Evolutionary conservation across 2,888 invertebrate genomes (phyloP).

Genomic region (Limenitis arthemis): DNA sequence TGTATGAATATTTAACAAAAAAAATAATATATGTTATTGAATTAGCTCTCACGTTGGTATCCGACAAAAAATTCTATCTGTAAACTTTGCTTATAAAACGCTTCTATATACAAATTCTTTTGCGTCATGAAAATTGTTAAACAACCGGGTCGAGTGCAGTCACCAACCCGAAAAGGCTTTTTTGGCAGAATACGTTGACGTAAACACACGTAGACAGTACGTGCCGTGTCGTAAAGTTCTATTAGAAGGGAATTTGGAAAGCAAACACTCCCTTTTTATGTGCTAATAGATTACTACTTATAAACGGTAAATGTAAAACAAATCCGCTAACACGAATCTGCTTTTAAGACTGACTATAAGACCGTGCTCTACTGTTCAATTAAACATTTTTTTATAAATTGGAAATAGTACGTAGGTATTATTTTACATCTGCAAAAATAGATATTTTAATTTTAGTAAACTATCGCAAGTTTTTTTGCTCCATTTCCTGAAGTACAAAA

Average conservation of each 20-base stretch:
- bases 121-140: slow-evolving; percentile 46
- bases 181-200: slow-evolving; percentile 36
- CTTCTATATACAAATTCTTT: slow-evolving; percentile 49
- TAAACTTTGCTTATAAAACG: neutral
- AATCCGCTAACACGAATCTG: neutral
- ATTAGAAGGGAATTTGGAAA: slow-evolving; percentile 4
- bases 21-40: too few relatives aligned
- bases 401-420: too few relatives aligned
- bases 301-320: neutral
- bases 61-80: neutral
- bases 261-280: neutral
- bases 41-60: too few relatives aligned
- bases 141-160: slow-evolving; percentile 49
- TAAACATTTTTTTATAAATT: too few relatives aligned
- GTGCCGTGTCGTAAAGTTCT: slow-evolving; percentile 2
- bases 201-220: slow-evolving; percentile 19
- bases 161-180: slow-evolving; percentile 27
- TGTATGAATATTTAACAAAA: too few relatives aligned
- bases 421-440: too few relatives aligned
- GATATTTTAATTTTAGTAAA: too few relatives aligned
- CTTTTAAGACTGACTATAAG: neutral
- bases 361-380: too few relatives aligned
- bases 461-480: too few relatives aligned
- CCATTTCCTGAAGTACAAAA: too few relatives aligned
- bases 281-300: neutral